A percentile compares a stretch with the other conserved stretches of the same genome.
Evolutionary conservation across 2,113 vertebrate genomes (phyloP).

Genomic region (Psilopsiagon aurifrons): DNA sequence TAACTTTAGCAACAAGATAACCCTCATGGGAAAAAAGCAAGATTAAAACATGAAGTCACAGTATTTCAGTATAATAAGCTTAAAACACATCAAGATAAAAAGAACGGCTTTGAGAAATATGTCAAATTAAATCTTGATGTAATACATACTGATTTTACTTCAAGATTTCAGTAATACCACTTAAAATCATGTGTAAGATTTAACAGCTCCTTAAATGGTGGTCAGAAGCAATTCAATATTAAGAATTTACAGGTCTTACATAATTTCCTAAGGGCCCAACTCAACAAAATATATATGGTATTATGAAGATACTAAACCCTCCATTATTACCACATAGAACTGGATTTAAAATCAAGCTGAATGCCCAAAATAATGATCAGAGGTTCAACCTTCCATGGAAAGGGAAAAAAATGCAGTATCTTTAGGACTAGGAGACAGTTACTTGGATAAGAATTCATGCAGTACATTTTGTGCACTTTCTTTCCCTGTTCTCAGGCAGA

Average conservation of each 20-base stretch:
- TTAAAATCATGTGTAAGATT: neutral
- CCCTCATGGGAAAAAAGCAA: neutral
- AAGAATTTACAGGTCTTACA: neutral
- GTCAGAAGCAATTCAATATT: neutral
- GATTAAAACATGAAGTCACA: neutral
- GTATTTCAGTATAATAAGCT: neutral
- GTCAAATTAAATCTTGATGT: rapidly evolving
- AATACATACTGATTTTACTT: neutral
- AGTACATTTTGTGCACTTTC: neutral
- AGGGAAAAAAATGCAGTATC: neutral
- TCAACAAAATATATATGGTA: neutral
- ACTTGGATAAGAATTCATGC: neutral
- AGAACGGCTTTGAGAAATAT: neutral
- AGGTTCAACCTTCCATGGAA: neutral
- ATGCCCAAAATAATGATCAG: neutral
- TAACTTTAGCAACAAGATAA: neutral
- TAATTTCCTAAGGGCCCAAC: neutral
- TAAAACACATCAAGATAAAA: neutral
- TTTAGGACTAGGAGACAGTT: neutral
- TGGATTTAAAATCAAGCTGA: neutral
- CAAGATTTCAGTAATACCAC: neutral
- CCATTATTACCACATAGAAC: neutral
- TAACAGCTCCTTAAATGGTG: neutral
- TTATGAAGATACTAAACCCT: neutral
- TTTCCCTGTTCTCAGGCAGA: neutral